Base-by-base conservation (phyloP, 2,113 vertebrate genomes). In the Corythornis vintsioides region DNA sequence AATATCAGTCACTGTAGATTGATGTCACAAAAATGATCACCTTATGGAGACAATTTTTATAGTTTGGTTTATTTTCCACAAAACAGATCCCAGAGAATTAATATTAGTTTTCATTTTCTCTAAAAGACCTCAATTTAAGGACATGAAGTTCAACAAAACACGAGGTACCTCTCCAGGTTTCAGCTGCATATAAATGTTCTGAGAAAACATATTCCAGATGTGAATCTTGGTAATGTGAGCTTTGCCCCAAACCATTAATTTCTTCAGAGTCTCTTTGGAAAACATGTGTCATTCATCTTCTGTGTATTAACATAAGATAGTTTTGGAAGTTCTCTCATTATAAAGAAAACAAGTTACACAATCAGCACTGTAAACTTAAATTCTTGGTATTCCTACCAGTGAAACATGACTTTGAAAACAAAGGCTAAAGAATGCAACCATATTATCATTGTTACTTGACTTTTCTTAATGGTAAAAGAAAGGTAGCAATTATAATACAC, bases 1-100 rank as follows among this genome's bases (percentile, higher is more conserved):
- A 72, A 31, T 55, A 38, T 1, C 29, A 13, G 29, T 28, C 6
- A 2, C 12, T 45, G 13, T 10, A 55, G 53, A 31, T 0, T 52
- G 9, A 84, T 18, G 5, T 53, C 14, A 61, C 17, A 60, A 45
- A n/a, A 61, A 69, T 4, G 3, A 35, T 16, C 28, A 67, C 52
- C 17, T 48, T 78, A 57, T 8, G 7, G 17, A 38, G 19, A 72
- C 7, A 74, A 57, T 3, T 40, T 5, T 42, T 73, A 56, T 7
- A 25, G 71, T 25, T 50, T 24, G 12, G 22, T 50, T 19, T 7
- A 50, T 50, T 60, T 82, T 43, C 43, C 35, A 64, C 19, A 50
- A 56, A 83, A 83, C 1, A 74, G 7, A 74, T 29, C 24, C 22
- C n/a, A 52, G 11, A 66, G 15, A 59, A 79, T 8, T 57, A 60